Percentiles rank a stretch among this genome's conserved stretches.
Conservation (phyloP, 2,888 invertebrate species). For the Dryobota labecula region DNA sequence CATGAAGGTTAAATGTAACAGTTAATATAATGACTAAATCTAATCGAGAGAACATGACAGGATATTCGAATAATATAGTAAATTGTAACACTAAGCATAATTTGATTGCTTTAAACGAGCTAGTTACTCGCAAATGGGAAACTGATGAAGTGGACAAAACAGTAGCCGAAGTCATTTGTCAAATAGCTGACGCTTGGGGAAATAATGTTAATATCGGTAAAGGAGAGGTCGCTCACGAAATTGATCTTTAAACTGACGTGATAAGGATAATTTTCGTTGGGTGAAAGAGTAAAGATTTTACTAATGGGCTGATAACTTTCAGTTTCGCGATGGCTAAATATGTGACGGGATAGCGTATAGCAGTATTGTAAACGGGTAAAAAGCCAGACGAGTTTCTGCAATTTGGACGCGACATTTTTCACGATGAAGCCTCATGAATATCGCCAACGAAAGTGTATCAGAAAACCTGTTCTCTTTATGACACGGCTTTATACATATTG, state of each 20-base stretch:
- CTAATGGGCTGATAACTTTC: constrained; percentile 69
- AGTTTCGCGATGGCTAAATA: constrained; percentile 71
- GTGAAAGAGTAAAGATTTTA: constrained; percentile 5
- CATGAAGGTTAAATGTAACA: constrained; percentile 74
- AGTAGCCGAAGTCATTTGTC: constrained; percentile 68
- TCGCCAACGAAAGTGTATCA: constrained; percentile 78
- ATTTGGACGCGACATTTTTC: constrained; percentile 79
- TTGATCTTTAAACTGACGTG: constrained; percentile 9
- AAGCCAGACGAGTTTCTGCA: constrained; percentile 68
- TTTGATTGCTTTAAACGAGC: constrained; percentile 61
- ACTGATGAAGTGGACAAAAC: constrained; percentile 62
- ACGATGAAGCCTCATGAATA: constrained; percentile 70
- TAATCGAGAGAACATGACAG: constrained; percentile 49
- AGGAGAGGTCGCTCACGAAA: background rate
- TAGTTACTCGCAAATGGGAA: constrained; percentile 67
- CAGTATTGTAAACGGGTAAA: constrained; percentile 69
- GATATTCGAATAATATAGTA: constrained; percentile 55
- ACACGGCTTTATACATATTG: background rate
- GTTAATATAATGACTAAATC: constrained; percentile 60
- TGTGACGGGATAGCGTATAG: constrained; percentile 65
- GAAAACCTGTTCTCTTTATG: constrained; percentile 64
- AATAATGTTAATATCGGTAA: constrained; percentile 37
- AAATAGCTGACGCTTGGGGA: constrained; percentile 68
- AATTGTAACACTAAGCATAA: constrained; percentile 36
- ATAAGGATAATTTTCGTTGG: constrained; percentile 14